Conservation (phyloP, 1,140 invertebrate genomes). For the Micrasema minimum region DNA sequence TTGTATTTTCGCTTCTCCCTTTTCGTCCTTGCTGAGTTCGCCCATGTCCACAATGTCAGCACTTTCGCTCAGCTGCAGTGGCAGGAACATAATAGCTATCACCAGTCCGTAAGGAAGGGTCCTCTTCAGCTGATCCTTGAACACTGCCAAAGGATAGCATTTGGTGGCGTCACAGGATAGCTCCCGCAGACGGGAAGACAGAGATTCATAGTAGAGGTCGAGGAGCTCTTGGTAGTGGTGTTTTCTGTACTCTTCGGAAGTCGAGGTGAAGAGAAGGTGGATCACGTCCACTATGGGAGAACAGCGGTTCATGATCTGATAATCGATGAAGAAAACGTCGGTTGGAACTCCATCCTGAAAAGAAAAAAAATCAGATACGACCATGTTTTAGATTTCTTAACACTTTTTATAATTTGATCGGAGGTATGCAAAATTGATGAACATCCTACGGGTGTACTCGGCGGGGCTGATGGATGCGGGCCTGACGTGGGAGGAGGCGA, state of each 20-base stretch:
- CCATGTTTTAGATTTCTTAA: too few relatives aligned
- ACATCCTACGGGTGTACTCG: too few relatives aligned
- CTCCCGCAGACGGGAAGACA: constrained; percentile 1
- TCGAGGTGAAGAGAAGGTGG: constrained; percentile 38
- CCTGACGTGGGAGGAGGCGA: too few relatives aligned
- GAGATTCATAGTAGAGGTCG: constrained; percentile 40
- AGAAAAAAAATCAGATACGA: background rate
- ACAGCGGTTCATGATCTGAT: constrained; percentile 34
- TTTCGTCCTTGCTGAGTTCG: background rate
- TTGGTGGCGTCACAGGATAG: constrained; percentile 34
- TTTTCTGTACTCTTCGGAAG: constrained; percentile 29
- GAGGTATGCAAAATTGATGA: too few relatives aligned
- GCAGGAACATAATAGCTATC: constrained; percentile 19
- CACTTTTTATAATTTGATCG: too few relatives aligned
- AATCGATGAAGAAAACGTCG: constrained; percentile 43
- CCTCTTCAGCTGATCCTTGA: constrained; percentile 26
- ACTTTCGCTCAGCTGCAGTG: constrained; percentile 6
- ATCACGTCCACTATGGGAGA: constrained; percentile 41
- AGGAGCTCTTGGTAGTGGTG: constrained; percentile 27
- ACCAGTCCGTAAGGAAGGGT: constrained; percentile 32
- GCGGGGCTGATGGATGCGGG: too few relatives aligned
- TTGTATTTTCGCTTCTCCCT: background rate
- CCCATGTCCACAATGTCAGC: background rate
- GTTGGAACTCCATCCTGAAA: constrained; percentile 42
- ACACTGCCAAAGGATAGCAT: constrained; percentile 34